Evolutionary conservation across 2,888 invertebrate species (phyloP).

Genomic region (Drosophila picticornis): DNA sequence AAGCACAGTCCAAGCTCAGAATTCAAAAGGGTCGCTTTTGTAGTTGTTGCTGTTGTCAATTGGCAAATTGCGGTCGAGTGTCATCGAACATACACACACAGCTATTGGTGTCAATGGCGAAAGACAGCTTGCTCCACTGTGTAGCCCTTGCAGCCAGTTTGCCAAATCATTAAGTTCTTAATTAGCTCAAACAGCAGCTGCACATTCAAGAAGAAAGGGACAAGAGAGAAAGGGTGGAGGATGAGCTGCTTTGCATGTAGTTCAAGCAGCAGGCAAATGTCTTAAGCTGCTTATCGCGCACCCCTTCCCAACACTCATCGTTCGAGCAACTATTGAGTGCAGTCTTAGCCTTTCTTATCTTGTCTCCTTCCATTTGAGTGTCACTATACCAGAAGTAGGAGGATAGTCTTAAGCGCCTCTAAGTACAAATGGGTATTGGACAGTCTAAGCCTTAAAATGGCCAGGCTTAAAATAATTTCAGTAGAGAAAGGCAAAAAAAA

Average conservation of each 20-base stretch:
- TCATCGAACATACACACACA: conserved; percentile 52
- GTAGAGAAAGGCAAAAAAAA: background rate
- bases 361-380: conserved; percentile 31
- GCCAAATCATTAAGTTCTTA: conserved; percentile 67
- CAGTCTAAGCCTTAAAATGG: conserved; percentile 17
- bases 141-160: conserved; percentile 48
- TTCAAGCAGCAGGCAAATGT: conserved; percentile 23
- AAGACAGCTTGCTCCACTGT: conserved; percentile 34
- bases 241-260: conserved; percentile 56
- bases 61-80: conserved; percentile 69
- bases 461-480: conserved; percentile 8
- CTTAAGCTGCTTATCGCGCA: conserved; percentile 42
- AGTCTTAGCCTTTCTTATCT: conserved; percentile 45
- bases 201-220: background rate
- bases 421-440: conserved; percentile 21
- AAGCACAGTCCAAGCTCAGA: conserved; percentile 33
- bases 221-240: background rate
- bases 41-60: conserved; percentile 28
- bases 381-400: conserved; percentile 13
- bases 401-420: conserved; percentile 19
- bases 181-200: conserved; percentile 51
- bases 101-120: conserved; percentile 31
- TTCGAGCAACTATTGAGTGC: conserved; percentile 38
- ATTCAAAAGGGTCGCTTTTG: conserved; percentile 26
- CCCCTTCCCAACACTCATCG: background rate